Evolutionary conservation across 2,888 invertebrate genomes (phyloP).

Genomic region (Ceraclea dissimilis): DNA sequence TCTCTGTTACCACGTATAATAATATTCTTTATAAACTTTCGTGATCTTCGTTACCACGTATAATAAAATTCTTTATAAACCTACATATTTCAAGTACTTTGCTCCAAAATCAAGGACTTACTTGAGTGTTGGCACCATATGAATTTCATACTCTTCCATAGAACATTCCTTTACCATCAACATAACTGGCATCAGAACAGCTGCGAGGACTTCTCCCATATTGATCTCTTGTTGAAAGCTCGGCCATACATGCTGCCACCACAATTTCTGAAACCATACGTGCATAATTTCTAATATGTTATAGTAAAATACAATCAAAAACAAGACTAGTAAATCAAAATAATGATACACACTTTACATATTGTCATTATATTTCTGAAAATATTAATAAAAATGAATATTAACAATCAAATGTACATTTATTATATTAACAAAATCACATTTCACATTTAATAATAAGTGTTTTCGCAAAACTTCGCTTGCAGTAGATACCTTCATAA

Average conservation of each 20-base stretch:
- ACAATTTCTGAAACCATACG: conserved; percentile 69
- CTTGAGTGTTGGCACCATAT: conserved; percentile 81
- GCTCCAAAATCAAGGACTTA: too few species aligned
- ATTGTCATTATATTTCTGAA: not conserved
- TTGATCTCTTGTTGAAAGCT: conserved; percentile 78
- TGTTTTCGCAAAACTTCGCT: too few species aligned
- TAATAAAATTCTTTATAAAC: too few species aligned
- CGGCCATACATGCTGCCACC: conserved; percentile 93
- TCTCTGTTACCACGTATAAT: too few species aligned
- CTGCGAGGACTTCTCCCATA: conserved; percentile 77
- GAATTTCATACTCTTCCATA: conserved; percentile 69
- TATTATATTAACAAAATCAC: too few species aligned
- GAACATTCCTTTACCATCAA: conserved; percentile 74
- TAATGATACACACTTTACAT: not conserved
- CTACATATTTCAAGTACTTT: too few species aligned
- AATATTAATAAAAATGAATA: not conserved
- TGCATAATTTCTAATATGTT: not conserved
- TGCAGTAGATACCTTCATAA: too few species aligned
- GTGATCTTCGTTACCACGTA: too few species aligned
- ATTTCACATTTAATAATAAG: too few species aligned
- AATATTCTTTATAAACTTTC: too few species aligned
- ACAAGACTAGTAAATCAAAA: not conserved
- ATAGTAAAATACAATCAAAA: not conserved
- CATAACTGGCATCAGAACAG: conserved; percentile 76
- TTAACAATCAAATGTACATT: too few species aligned